These are phyloP conservation scores for Tautogolabrus adspersus DNA, from an alignment of 2,113 vertebrate species.

Conservation along the genomic window DNA sequence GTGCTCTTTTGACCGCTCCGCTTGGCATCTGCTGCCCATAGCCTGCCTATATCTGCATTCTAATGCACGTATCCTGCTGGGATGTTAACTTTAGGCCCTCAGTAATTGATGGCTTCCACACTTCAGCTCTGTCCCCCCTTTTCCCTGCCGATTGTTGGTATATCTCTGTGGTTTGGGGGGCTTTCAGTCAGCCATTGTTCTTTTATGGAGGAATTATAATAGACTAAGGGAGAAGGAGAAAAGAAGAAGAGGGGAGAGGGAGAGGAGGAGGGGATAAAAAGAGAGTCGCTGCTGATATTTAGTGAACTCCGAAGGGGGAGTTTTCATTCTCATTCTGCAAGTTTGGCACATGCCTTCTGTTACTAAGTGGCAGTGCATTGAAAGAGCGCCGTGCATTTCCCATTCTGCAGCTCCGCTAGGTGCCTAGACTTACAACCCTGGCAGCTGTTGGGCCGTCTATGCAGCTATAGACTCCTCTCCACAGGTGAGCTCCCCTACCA, in stretches of 20 bases:
- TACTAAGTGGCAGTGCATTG: slow-evolving; percentile 88
- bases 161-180: slow-evolving; percentile 81
- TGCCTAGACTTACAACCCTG: slow-evolving; percentile 87
- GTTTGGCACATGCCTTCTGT: slow-evolving; percentile 92
- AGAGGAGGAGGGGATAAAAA: slow-evolving; percentile 60
- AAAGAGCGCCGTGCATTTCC: slow-evolving; percentile 82
- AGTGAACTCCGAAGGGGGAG: slow-evolving; percentile 82
- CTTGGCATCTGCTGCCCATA: slow-evolving; percentile 85
- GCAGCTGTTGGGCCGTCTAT: slow-evolving; percentile 89
- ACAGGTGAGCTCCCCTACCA: slow-evolving; percentile 87
- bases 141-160: slow-evolving; percentile 82
- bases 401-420: slow-evolving; percentile 85
- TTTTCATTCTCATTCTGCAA: slow-evolving; percentile 85
- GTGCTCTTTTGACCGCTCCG: slow-evolving; percentile 82
- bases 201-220: slow-evolving; percentile 83
- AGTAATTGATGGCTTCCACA: slow-evolving; percentile 88
- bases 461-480: slow-evolving; percentile 85
- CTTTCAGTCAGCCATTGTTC: slow-evolving; percentile 83
- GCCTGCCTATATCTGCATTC: slow-evolving; percentile 84
- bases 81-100: slow-evolving; percentile 85
- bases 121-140: slow-evolving; percentile 79
- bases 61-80: slow-evolving; percentile 84
- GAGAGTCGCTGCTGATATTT: slow-evolving; percentile 81
- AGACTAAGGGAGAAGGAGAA: slow-evolving; percentile 73
- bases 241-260: slow-evolving; percentile 54